Conservation (phyloP, 2,888 invertebrate genomes). For the Ypsolopha sequella region DNA sequence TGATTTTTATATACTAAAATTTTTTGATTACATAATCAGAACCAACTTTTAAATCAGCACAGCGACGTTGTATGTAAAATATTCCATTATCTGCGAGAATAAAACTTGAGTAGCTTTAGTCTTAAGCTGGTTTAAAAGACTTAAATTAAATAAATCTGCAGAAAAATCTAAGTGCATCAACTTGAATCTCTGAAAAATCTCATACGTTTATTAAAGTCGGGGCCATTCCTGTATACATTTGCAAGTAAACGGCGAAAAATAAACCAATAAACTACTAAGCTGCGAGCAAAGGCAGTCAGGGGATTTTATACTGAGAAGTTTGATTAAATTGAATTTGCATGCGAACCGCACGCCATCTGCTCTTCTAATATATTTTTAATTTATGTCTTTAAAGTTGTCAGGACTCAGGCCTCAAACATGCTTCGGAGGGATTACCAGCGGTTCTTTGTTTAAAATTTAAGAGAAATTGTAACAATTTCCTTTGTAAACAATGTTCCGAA, state of each 20-base stretch:
- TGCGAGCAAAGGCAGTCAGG: constrained; percentile 7
- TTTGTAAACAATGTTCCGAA: constrained; percentile 15
- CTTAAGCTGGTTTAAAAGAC: too few relatives aligned
- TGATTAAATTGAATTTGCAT: constrained; percentile 62
- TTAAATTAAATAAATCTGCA: too few relatives aligned
- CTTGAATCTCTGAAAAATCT: too few relatives aligned
- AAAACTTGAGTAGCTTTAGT: too few relatives aligned
- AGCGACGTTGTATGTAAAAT: too few relatives aligned
- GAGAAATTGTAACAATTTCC: constrained; percentile 26
- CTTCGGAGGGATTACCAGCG: neutral
- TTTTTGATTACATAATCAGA: too few relatives aligned
- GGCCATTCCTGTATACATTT: too few relatives aligned
- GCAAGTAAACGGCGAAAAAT: neutral
- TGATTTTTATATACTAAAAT: too few relatives aligned
- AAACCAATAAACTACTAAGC: constrained; percentile 6
- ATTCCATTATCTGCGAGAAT: too few relatives aligned
- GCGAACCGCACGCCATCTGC: constrained; percentile 45
- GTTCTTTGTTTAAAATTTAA: constrained; percentile 32
- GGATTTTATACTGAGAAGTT: constrained; percentile 26
- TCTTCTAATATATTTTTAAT: constrained; percentile 61
- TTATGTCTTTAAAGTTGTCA: constrained; percentile 54
- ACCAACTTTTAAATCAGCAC: too few relatives aligned
- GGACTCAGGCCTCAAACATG: constrained; percentile 16
- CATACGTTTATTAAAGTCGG: too few relatives aligned
- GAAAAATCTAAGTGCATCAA: too few relatives aligned